These are phyloP conservation scores for Latrodectus hesperus DNA, from an alignment of 2,888 invertebrate species.

Conservation along the genomic window DNA sequence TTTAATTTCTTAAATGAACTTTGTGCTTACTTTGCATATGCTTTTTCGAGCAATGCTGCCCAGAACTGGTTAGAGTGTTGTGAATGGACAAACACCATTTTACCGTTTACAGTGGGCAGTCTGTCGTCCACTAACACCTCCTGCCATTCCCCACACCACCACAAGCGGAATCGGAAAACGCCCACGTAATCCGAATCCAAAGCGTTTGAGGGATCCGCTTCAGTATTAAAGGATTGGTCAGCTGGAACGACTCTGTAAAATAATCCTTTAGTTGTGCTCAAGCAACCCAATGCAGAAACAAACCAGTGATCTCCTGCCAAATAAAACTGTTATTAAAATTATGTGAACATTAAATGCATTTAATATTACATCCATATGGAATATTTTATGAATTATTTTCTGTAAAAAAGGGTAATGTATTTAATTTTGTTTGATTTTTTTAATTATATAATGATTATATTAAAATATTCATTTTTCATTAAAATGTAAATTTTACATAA, in stretches of 20 bases:
- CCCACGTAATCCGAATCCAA: constrained; percentile 72
- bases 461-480: no score
- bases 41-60: constrained; percentile 92
- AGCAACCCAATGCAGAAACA: constrained; percentile 88
- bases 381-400: no score
- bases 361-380: no score
- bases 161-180: constrained; percentile 84
- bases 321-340: not conserved
- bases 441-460: no score
- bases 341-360: not conserved
- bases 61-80: constrained; percentile 88
- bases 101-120: constrained; percentile 89
- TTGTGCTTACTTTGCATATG: constrained; percentile 87
- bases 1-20: not conserved
- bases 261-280: constrained; percentile 83
- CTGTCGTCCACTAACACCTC: constrained; percentile 90
- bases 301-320: constrained; percentile 89
- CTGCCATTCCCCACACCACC: constrained; percentile 96
- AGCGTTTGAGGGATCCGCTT: constrained; percentile 75
- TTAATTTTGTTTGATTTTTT: no score
- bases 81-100: constrained; percentile 89
- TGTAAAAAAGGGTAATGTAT: no score
- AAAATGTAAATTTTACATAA: no score
- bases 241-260: constrained; percentile 94
- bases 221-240: constrained; percentile 83